Conservation (phyloP, 92 coral and sea anemone species). For the Ricordea florida region DNA sequence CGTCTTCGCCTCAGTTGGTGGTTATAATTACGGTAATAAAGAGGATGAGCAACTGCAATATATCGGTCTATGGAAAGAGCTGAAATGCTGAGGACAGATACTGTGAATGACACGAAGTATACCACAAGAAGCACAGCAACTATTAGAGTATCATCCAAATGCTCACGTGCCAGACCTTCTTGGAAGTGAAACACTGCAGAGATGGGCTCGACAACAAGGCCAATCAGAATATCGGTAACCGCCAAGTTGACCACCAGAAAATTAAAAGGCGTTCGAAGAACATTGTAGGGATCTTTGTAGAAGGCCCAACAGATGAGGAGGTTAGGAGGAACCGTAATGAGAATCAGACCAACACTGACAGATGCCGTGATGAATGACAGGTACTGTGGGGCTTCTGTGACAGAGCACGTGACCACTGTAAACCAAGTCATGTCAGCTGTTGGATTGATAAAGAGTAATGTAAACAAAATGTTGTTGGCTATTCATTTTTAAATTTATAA, state of each 20-base stretch:
- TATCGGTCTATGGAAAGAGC: conserved; percentile 32
- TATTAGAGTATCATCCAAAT: background rate
- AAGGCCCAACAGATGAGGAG: conserved; percentile 66
- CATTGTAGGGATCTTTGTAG: conserved; percentile 50
- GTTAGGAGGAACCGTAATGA: conserved; percentile 72
- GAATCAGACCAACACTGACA: conserved; percentile 45
- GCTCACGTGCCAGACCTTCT: background rate
- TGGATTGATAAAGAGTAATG: too few relatives aligned
- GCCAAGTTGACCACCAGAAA: conserved; percentile 74
- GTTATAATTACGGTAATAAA: conserved; percentile 22
- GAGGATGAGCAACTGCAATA: conserved; percentile 23
- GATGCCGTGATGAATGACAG: conserved; percentile 64
- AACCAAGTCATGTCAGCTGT: too few relatives aligned
- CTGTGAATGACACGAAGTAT: conserved; percentile 21
- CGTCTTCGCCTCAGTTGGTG: background rate
- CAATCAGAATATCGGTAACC: conserved; percentile 62
- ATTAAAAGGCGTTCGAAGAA: conserved; percentile 66
- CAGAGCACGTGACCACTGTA: too few relatives aligned
- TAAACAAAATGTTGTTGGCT: too few relatives aligned
- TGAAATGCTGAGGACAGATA: conserved; percentile 25
- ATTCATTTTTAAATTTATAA: too few relatives aligned
- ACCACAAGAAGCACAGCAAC: background rate
- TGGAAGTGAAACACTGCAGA: conserved; percentile 22
- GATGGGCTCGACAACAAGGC: conserved; percentile 10
- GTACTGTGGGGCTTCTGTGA: conserved; percentile 70